phyloP scores from a whole-genome alignment of 2,797 vertebrate genomes.

The Eremophila alpestris region DNA sequence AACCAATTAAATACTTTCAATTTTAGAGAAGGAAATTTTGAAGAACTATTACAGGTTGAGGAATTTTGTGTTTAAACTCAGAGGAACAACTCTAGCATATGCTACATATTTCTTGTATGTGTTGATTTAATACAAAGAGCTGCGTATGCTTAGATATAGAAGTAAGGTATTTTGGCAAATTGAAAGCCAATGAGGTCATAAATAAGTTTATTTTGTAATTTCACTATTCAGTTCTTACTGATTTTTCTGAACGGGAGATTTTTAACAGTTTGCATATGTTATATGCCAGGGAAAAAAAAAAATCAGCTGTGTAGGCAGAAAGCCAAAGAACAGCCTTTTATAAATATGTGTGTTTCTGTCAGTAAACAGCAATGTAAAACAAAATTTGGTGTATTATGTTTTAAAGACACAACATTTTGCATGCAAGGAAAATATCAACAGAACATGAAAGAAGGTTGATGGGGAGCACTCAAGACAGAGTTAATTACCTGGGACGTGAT shows the following conservation, averaged over 20 bases:
- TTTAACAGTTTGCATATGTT: neutral
- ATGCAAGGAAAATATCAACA: neutral
- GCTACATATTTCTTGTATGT: neutral
- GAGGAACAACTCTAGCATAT: neutral
- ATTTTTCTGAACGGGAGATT: neutral
- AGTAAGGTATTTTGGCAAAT: neutral
- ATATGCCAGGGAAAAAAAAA: neutral
- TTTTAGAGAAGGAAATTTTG: neutral
- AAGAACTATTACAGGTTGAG: neutral
- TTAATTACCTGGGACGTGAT: conserved; percentile 26
- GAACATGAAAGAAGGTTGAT: neutral
- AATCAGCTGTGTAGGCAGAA: neutral
- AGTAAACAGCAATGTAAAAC: neutral
- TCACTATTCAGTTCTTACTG: neutral
- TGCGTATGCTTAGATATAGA: neutral
- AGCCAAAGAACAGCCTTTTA: neutral
- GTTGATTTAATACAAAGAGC: neutral
- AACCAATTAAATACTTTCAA: neutral
- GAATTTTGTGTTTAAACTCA: neutral
- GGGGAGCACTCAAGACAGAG: neutral
- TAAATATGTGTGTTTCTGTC: neutral
- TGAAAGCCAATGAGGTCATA: neutral
- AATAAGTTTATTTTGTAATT: neutral
- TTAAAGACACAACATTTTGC: neutral
- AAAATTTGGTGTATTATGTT: neutral